Evolutionary conservation across 1,140 invertebrate genomes (phyloP).

Genomic region (Linepithema humile): DNA sequence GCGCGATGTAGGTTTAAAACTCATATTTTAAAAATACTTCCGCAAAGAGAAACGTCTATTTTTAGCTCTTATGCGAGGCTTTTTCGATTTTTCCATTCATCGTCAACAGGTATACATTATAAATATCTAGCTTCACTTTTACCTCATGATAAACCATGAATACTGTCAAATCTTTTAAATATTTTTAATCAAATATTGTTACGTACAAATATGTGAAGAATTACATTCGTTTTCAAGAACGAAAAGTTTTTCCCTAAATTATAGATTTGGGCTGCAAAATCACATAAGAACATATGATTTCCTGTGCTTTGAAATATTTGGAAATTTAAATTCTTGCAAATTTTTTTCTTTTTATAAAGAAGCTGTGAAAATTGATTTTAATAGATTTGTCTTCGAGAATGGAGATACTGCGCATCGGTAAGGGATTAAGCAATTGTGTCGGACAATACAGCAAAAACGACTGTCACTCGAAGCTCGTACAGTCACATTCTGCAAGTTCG

Average conservation of each 20-base stretch:
- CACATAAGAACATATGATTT: not conserved
- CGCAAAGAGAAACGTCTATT: slow-evolving; percentile 24
- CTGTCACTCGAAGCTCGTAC: slow-evolving; percentile 79
- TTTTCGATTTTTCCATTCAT: slow-evolving; percentile 33
- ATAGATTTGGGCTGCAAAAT: not conserved
- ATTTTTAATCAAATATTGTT: not conserved
- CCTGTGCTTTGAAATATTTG: not conserved
- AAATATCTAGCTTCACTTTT: slow-evolving; percentile 12
- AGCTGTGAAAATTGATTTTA: not conserved
- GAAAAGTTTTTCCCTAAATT: not conserved
- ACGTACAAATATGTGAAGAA: not conserved
- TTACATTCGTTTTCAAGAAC: not conserved
- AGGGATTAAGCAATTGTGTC: slow-evolving; percentile 57
- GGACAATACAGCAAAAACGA: slow-evolving; percentile 71
- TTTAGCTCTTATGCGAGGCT: slow-evolving; percentile 5
- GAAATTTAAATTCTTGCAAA: not conserved
- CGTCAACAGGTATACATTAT: slow-evolving; percentile 1
- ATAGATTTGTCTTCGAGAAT: not conserved
- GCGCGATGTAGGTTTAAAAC: slow-evolving; percentile 18
- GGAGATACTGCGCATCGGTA: slow-evolving; percentile 33
- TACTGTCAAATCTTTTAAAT: not conserved
- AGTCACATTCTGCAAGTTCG: slow-evolving; percentile 81
- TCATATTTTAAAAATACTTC: slow-evolving; percentile 45
- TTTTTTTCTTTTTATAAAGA: not conserved
- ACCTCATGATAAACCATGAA: not conserved